Conservation (phyloP, 1,140 invertebrate genomes). For the Goniozus legneri region DNA sequence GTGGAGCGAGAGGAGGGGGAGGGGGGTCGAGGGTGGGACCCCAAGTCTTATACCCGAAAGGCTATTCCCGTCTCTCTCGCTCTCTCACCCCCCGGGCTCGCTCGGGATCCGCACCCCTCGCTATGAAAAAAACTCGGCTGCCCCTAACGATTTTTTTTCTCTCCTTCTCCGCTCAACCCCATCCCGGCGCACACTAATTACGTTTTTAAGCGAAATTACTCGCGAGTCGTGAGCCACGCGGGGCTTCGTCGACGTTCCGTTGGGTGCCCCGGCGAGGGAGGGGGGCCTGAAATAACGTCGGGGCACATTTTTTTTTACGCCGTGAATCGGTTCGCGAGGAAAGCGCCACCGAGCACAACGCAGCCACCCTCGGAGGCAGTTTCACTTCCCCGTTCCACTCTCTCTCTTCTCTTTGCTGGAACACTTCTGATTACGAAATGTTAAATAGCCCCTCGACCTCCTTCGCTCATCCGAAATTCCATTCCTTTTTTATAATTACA, state of each 20-base stretch:
- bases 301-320: slow-evolving; percentile 21
- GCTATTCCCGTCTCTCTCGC: slow-evolving; percentile 26
- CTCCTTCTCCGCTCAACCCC: no score
- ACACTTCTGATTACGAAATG: slow-evolving; percentile 30
- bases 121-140: slow-evolving; percentile 37
- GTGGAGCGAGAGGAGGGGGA: slow-evolving; percentile 18
- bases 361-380: slow-evolving; percentile 4
- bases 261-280: slow-evolving; percentile 9
- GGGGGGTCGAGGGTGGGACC: slow-evolving; percentile 32
- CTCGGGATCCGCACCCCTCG: slow-evolving; percentile 23
- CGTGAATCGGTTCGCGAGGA: slow-evolving; percentile 16
- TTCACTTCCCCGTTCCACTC: slow-evolving; percentile 8
- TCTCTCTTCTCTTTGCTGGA: background rate
- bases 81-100: slow-evolving; percentile 13
- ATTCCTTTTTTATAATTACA: slow-evolving; percentile 28
- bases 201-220: slow-evolving; percentile 53
- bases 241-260: slow-evolving; percentile 10
- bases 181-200: slow-evolving; percentile 50
- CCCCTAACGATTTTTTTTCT: slow-evolving; percentile 50
- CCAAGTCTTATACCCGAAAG: slow-evolving; percentile 22
- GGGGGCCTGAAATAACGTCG: slow-evolving; percentile 26
- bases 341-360: slow-evolving; percentile 11
- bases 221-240: slow-evolving; percentile 16
- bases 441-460: slow-evolving; percentile 28
- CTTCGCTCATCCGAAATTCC: slow-evolving; percentile 31